A percentile compares a stretch with the other conserved stretches of the same genome.
Conservation (phyloP, 1,140 invertebrate genomes). For the Pectinophora gossypiella region DNA sequence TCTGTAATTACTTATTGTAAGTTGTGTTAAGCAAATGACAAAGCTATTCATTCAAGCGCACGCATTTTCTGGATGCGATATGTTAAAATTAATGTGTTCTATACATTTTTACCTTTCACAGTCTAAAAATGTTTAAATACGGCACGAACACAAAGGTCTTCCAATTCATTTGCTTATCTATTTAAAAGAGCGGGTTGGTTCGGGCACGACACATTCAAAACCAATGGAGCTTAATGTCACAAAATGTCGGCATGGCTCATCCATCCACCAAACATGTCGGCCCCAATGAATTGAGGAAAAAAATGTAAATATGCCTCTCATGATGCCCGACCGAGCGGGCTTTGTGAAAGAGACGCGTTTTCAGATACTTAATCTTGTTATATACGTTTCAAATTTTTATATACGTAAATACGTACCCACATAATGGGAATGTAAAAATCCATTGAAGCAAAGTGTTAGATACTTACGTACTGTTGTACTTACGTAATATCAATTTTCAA, state of each 20-base stretch:
- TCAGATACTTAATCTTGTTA: conserved; percentile 1
- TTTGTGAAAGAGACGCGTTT: background rate
- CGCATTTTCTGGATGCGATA: background rate
- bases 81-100: conserved; percentile 4
- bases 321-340: conserved; percentile 10
- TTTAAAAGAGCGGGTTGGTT: conserved; percentile 62
- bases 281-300: conserved; percentile 48
- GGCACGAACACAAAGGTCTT: conserved; percentile 43
- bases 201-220: conserved; percentile 59
- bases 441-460: background rate
- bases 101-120: conserved; percentile 11
- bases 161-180: conserved; percentile 72
- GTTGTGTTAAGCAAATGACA: conserved; percentile 11
- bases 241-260: conserved; percentile 55
- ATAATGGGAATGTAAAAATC: no score
- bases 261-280: conserved; percentile 41
- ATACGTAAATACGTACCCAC: no score
- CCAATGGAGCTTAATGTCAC: conserved; percentile 69
- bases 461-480: background rate
- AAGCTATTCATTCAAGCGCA: conserved; percentile 13
- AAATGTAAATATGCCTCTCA: conserved; percentile 49
- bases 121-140: conserved; percentile 21
- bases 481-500: background rate
- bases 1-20: no score
- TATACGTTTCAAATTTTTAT: no score